These are phyloP conservation scores for Hirundichthys speculiger DNA, from an alignment of 2,113 vertebrate genomes.

Conservation along the genomic window DNA sequence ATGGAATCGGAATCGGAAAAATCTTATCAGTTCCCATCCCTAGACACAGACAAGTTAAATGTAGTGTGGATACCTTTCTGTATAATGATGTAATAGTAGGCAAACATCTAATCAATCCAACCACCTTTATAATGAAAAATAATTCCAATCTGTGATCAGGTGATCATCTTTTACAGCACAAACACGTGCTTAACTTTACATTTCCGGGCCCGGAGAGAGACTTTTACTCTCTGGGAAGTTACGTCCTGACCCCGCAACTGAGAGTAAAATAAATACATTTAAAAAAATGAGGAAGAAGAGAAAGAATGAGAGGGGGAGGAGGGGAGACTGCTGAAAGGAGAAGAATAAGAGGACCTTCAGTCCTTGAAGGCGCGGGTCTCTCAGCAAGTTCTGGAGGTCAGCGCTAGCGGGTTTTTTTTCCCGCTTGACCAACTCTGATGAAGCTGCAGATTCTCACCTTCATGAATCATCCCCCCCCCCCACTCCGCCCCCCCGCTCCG, in stretches of 20 bases:
- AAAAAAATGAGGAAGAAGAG: conserved; percentile 36
- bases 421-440: conserved; percentile 78
- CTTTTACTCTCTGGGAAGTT: conserved; percentile 39
- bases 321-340: conserved; percentile 5
- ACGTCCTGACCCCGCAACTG: conserved; percentile 44
- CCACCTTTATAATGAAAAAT: conserved; percentile 7
- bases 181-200: neutral
- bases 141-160: neutral
- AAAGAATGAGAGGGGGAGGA: neutral
- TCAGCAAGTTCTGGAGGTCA: conserved; percentile 41
- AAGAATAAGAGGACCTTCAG: conserved; percentile 45
- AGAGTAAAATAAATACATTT: conserved; percentile 27
- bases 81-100: too few species aligned
- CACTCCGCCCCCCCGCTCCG: conserved; percentile 46
- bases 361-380: conserved; percentile 62
- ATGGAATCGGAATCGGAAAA: too few species aligned
- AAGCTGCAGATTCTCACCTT: conserved; percentile 76
- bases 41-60: too few species aligned
- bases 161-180: neutral
- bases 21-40: too few species aligned
- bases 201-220: conserved; percentile 9
- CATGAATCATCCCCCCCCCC: conserved; percentile 69
- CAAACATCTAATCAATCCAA: too few species aligned
- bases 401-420: conserved; percentile 62
- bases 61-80: too few species aligned